Base-by-base conservation (phyloP, 2,888 invertebrate genomes). In the Merodon equestris region DNA sequence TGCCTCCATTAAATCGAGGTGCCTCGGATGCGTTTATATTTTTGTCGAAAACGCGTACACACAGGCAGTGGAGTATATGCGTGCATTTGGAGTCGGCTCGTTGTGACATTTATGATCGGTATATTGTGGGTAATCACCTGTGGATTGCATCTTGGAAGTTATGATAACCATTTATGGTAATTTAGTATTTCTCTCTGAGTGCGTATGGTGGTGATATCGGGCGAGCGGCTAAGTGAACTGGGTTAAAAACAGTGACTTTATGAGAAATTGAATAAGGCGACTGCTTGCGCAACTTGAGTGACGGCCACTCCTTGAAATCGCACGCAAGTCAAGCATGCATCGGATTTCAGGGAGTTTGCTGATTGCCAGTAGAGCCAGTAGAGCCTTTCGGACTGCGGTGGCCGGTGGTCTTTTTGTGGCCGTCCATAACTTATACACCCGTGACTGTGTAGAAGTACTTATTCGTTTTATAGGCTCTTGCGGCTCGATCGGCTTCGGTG, bases 131-230 rank as follows among this genome's bases (percentile, higher is more conserved):
- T 42, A 79, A 79, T 79, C 79, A 79, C 79, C 79, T 79, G 79
- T 63, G 79, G 79, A 79, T 73, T 79, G 79, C 73, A 57, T 68
- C 64, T 67, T 48, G 60, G 60, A 73, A 79, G 48, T 73, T 64
- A 73, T 73, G 77, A 77, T 67, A 63, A 72, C 73, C 77, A 68
- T 73, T 79, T 68, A 73, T 64, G 79, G 63, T 79, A 73, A 79
- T 73, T 79, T 79, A 79, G 68, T 79, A 68, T 73, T 34, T 79
- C 79, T 73, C 68, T 40, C 63, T 54, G 63, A 67, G 77, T 61
- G 77, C 67, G 53, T 50, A 34, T 58, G 42, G 14, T 53, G 64
- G 38, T 66, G 64, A 57, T 47, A 18, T 44, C 44, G 53, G 64
- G 45, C 51, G 42, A 42, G 42, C 18, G 13, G 40, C 34, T 58